phyloP scores from a whole-genome alignment of 2,797 vertebrate species.

The Sebastes trivittatus region DNA sequence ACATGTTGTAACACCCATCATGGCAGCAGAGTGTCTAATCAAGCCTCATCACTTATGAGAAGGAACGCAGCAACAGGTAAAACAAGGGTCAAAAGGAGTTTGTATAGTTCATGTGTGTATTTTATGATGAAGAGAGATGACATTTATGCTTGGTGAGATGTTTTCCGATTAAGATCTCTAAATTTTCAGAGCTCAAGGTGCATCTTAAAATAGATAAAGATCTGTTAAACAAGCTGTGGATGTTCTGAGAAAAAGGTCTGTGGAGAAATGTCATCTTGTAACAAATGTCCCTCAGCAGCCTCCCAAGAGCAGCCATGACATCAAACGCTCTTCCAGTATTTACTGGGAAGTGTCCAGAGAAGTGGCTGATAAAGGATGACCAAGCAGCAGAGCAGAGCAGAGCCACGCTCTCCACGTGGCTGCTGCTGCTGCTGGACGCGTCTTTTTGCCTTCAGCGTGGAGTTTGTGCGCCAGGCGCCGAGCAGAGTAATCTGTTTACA shows the following conservation, averaged over 20 bases:
- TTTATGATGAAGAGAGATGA: background rate
- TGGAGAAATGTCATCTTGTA: constrained; percentile 57
- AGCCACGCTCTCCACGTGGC: constrained; percentile 2
- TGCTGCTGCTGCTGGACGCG: constrained; percentile 44
- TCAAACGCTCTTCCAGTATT: constrained; percentile 67
- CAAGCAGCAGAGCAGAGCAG: background rate
- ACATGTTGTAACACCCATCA: constrained; percentile 48
- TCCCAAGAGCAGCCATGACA: constrained; percentile 60
- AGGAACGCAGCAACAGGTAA: constrained; percentile 47
- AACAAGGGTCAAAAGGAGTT: constrained; percentile 36
- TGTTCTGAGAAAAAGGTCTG: constrained; percentile 30
- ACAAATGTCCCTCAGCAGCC: constrained; percentile 65
- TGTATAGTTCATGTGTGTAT: background rate
- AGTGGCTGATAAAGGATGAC: constrained; percentile 38
- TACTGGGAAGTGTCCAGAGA: constrained; percentile 61
- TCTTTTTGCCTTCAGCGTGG: constrained; percentile 38
- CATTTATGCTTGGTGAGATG: background rate
- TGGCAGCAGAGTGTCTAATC: background rate
- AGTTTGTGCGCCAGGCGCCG: constrained; percentile 69
- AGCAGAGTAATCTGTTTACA: constrained; percentile 77
- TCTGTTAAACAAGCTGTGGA: constrained; percentile 15
- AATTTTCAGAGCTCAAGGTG: background rate
- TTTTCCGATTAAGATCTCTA: constrained; percentile 1
- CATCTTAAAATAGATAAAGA: constrained; percentile 5
- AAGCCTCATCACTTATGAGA: constrained; percentile 19